Evolutionary conservation across 2,113 vertebrate genomes (phyloP), one percentile per base, ranked within the genome.

Genomic region (Macaca fascicularis): DNA sequence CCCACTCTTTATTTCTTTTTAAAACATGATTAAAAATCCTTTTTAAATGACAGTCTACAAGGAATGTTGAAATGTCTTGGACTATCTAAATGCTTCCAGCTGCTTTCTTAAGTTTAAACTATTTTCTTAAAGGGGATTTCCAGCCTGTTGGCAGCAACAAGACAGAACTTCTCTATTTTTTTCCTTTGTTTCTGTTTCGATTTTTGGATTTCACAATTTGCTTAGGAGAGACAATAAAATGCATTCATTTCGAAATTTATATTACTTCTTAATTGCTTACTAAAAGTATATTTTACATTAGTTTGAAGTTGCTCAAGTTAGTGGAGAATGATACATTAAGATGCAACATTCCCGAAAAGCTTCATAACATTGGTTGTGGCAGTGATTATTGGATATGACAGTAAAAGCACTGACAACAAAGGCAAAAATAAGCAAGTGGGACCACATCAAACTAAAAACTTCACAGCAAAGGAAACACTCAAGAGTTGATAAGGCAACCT

Each of bases 81-180:
- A 92, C 96, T 93, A 97, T 85, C 89, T 97, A 96, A 98, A 89
- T 94, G 82, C 82, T 97, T 97, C 90, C 95, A 97, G 94, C 95
- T 98, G 95, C 92, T 97, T 92, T 97, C 38, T 96, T 83, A 95
- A 91, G 96, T 97, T 96, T 9, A 96, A 97, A 96, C 83, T 96
- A 95, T 90, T 95, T 96, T 96, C 74, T 95, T 75, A 93, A 96
- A 96, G 95, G 94, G 90, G 38, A 96, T 97, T 98, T 98, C 97
- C 94, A 97, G 94, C 32, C 64, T 91, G 30, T 96, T 98, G 95
- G 97, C 88, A 96, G 76, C 25, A 85, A 76, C 32, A 57, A 79
- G 80, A 96, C n/a, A 84, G 52, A 94, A 67, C 79, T 81, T 97
- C 70, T 72, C 64, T 84, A 1, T 19, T 84, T 80, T 52, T 32